phyloP scores from a whole-genome alignment of 2,797 vertebrate species.

The Neosalanx taihuensis region DNA sequence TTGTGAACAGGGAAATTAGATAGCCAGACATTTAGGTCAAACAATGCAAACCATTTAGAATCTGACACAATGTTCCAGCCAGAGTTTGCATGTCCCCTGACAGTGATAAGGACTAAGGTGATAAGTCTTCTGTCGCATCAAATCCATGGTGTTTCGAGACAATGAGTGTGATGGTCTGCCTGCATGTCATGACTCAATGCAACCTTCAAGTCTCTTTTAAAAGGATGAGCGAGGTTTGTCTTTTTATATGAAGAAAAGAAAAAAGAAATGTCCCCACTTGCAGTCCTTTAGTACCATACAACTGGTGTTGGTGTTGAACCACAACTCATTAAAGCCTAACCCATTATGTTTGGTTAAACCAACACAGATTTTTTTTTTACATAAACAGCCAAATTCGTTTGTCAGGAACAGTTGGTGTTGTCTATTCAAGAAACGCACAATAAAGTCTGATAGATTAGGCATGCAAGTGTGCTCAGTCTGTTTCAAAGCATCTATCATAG shows the following conservation, averaged over 20 bases:
- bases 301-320: background rate
- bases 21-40: background rate
- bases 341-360: background rate
- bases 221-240: background rate
- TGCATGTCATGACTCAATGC: background rate
- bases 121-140: background rate
- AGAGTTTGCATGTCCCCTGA: conserved; percentile 1
- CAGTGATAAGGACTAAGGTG: background rate
- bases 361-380: background rate
- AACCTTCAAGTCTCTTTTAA: conserved; percentile 1
- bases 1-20: background rate
- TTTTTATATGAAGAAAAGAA: background rate
- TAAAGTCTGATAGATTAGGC: background rate
- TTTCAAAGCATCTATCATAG: background rate
- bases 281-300: background rate
- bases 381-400: background rate
- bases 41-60: background rate
- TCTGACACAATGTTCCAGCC: conserved; percentile 1
- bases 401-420: background rate
- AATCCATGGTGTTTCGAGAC: background rate
- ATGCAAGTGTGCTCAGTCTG: background rate
- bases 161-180: background rate
- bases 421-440: background rate
- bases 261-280: background rate
- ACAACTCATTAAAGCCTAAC: background rate